A percentile compares a stretch with the other conserved stretches of the same genome.
phyloP scores from a whole-genome alignment of 2,888 invertebrate species.

The Pandemis heparana region DNA sequence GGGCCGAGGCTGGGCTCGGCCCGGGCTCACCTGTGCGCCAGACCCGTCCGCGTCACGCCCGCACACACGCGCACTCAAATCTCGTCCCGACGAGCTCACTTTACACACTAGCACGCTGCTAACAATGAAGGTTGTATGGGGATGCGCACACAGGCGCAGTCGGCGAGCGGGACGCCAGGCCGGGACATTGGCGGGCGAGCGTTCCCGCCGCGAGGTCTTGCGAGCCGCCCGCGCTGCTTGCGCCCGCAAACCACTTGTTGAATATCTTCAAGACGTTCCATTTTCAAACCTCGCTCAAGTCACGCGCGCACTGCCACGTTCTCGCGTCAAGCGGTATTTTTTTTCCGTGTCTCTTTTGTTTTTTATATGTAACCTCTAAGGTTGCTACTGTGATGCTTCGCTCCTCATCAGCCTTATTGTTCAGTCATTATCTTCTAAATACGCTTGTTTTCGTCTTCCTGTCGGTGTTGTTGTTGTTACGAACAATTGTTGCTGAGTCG shows the following conservation, averaged over 20 bases:
- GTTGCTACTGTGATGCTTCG: slow-evolving; percentile 75
- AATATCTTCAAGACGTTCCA: slow-evolving; percentile 68
- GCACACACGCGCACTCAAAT: slow-evolving; percentile 53
- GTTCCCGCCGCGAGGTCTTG: slow-evolving; percentile 77
- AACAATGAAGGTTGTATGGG: slow-evolving; percentile 39
- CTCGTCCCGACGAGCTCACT: slow-evolving; percentile 44
- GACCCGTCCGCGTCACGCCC: slow-evolving; percentile 75
- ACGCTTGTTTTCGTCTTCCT: slow-evolving; percentile 73
- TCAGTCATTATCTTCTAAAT: slow-evolving; percentile 57
- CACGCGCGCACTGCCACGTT: slow-evolving; percentile 61
- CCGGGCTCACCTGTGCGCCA: slow-evolving; percentile 80
- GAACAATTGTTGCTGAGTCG: slow-evolving; percentile 62
- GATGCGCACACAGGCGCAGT: slow-evolving; percentile 47
- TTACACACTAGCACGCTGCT: slow-evolving; percentile 17
- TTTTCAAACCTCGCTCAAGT: slow-evolving; percentile 60
- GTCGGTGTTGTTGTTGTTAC: slow-evolving; percentile 74
- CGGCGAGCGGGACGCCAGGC: slow-evolving; percentile 54
- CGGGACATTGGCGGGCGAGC: slow-evolving; percentile 80
- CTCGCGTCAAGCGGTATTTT: slow-evolving; percentile 50
- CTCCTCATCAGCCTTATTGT: slow-evolving; percentile 68
- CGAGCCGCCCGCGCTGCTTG: slow-evolving; percentile 69
- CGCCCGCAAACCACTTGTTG: slow-evolving; percentile 80
- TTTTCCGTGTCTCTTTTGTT: slow-evolving; percentile 48
- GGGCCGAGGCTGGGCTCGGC: slow-evolving; percentile 72
- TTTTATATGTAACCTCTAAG: slow-evolving; percentile 42